phyloP scores from a whole-genome alignment of 2,113 vertebrate species.

The Lipophrys pholis region DNA sequence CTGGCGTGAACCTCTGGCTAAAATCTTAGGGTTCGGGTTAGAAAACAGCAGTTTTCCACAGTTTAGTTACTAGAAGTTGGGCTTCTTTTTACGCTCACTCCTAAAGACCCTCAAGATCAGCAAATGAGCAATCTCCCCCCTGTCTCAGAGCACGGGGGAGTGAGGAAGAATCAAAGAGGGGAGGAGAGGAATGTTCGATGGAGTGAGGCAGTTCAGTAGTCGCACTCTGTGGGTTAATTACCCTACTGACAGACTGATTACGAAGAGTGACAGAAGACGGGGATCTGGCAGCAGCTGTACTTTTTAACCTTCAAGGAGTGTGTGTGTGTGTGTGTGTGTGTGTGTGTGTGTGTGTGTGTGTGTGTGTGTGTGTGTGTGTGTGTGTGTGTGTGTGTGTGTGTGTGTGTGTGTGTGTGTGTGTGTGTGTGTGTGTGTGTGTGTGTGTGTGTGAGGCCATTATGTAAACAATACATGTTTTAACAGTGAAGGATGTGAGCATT shows the following conservation, averaged over 20 bases:
- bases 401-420: constrained; percentile 16
- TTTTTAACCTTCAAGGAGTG: constrained; percentile 60
- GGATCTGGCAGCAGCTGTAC: constrained; percentile 67
- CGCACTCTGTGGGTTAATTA: constrained; percentile 78
- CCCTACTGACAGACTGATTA: constrained; percentile 79
- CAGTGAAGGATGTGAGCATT: no score
- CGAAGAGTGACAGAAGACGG: constrained; percentile 66
- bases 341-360: constrained; percentile 11
- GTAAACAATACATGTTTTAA: no score
- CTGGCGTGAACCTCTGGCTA: no score
- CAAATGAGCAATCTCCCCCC: constrained; percentile 51
- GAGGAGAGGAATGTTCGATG: constrained; percentile 71
- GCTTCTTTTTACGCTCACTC: no score
- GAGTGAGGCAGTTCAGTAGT: constrained; percentile 75
- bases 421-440: constrained; percentile 12
- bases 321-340: constrained; percentile 19
- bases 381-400: constrained; percentile 15
- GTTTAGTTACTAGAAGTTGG: no score
- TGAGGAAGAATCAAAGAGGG: constrained; percentile 54
- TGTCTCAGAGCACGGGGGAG: constrained; percentile 55
- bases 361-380: constrained; percentile 12
- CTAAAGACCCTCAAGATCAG: constrained; percentile 32
- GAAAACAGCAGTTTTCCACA: no score
- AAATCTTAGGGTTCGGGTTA: no score
- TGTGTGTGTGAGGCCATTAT: not conserved